These are phyloP conservation scores for Scomber scombrus DNA, from an alignment of 2,113 vertebrate genomes.

Conservation along the genomic window DNA sequence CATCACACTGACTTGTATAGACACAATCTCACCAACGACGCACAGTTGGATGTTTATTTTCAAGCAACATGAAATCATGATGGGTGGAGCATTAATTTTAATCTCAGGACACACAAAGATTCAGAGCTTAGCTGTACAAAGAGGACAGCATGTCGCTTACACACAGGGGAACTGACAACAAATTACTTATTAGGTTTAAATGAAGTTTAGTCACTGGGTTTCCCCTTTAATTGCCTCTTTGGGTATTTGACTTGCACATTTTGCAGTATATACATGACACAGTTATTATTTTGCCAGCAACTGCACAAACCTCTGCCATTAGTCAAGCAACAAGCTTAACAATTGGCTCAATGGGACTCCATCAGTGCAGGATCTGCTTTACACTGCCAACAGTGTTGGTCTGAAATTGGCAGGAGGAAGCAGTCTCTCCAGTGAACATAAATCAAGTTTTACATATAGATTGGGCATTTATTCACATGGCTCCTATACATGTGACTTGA, in stretches of 20 bases:
- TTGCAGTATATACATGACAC: slow-evolving; percentile 37
- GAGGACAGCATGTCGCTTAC: slow-evolving; percentile 2
- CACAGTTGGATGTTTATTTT: slow-evolving; percentile 26
- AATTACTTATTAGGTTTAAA: slow-evolving; percentile 35
- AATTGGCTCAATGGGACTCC: slow-evolving; percentile 27
- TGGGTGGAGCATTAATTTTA: slow-evolving; percentile 6
- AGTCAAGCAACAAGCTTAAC: slow-evolving; percentile 60
- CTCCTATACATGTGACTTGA: slow-evolving; percentile 3
- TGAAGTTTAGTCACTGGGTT: slow-evolving; percentile 1
- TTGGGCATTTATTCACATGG: neutral
- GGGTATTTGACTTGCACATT: slow-evolving; percentile 37
- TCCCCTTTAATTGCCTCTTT: slow-evolving; percentile 37
- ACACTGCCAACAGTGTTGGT: slow-evolving; percentile 2
- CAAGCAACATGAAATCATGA: neutral
- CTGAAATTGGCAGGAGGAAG: slow-evolving; percentile 12
- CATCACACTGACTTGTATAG: neutral
- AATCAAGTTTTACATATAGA: slow-evolving; percentile 20
- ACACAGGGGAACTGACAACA: slow-evolving; percentile 5
- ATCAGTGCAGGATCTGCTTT: neutral
- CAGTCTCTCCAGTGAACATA: slow-evolving; percentile 9
- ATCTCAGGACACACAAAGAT: slow-evolving; percentile 3
- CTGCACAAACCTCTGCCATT: slow-evolving; percentile 33
- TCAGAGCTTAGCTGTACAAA: neutral
- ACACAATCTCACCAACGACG: neutral
- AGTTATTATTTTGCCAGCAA: slow-evolving; percentile 51